Conservation (phyloP, 1,140 invertebrate species). For the Leucophenga varia region DNA sequence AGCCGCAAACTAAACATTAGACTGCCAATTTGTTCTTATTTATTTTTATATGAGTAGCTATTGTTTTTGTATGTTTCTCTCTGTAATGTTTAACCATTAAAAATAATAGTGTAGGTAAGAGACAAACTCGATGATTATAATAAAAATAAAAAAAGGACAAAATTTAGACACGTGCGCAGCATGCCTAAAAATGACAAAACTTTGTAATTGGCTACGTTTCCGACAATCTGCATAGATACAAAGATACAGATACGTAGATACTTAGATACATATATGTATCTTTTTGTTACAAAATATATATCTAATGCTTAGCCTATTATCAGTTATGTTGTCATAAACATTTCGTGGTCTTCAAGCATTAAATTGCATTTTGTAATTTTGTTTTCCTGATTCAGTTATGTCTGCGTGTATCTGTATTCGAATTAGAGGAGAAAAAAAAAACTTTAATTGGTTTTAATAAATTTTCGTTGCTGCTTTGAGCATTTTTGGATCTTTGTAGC, state of each 20-base stretch:
- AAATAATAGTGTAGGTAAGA: conserved; percentile 49
- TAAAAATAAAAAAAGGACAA: neutral
- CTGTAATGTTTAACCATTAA: conserved; percentile 51
- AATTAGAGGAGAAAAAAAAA: no score
- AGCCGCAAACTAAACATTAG: conserved; percentile 49
- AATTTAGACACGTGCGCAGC: neutral
- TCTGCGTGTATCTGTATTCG: no score
- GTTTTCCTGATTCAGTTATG: no score
- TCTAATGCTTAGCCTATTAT: neutral
- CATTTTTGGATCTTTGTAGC: no score
- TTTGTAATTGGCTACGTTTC: conserved; percentile 23
- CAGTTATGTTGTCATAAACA: no score
- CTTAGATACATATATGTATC: no score
- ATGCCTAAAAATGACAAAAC: conserved; percentile 14
- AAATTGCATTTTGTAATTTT: conserved; percentile 22
- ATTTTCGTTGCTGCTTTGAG: conserved; percentile 21
- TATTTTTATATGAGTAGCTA: conserved; percentile 37
- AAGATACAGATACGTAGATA: no score
- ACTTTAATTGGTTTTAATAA: conserved; percentile 40
- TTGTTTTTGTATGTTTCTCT: neutral
- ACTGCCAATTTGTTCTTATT: conserved; percentile 52
- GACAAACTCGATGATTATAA: neutral
- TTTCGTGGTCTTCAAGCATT: conserved; percentile 7
- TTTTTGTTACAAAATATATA: no score
- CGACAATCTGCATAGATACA: no score